phyloP scores from a whole-genome alignment of 2,888 invertebrate species.

The Adelognathus sp. region DNA sequence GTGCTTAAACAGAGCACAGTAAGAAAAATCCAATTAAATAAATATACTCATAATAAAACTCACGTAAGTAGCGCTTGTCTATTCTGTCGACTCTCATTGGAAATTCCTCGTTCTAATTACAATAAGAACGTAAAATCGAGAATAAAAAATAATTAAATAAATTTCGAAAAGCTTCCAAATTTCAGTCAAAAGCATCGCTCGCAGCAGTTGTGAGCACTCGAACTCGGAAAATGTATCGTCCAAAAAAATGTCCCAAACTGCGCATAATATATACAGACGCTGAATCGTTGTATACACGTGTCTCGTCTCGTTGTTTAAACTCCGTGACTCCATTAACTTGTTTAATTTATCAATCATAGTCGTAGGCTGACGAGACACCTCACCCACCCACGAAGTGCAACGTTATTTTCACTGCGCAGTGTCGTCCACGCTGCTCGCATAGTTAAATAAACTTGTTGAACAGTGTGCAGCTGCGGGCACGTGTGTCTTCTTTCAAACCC shows the following conservation, averaged over 20 bases:
- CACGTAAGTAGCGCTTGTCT: too few species aligned
- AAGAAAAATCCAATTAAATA: too few species aligned
- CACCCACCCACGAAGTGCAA: conserved; percentile 32
- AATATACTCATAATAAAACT: too few species aligned
- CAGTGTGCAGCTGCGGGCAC: neutral
- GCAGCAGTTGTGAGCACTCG: neutral
- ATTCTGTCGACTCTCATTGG: too few species aligned
- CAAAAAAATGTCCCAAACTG: neutral
- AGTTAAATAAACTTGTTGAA: conserved; percentile 3
- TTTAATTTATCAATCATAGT: conserved; percentile 48
- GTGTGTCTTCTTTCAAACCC: conserved; percentile 3
- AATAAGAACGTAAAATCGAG: too few species aligned
- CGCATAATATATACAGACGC: neutral
- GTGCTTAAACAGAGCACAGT: too few species aligned
- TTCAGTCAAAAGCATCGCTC: too few species aligned
- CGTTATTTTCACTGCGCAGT: neutral
- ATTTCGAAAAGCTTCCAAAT: too few species aligned
- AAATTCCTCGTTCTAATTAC: too few species aligned
- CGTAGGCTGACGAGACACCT: neutral
- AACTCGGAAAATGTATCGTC: neutral
- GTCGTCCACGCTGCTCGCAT: neutral
- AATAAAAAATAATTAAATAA: too few species aligned
- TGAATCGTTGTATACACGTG: neutral
- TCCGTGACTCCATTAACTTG: conserved; percentile 3
- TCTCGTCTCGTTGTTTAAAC: neutral